A percentile compares a stretch with the other conserved stretches of the same genome.
Evolutionary conservation across 1,140 invertebrate species (phyloP).

Genomic region (Drosophila chauvacae): DNA sequence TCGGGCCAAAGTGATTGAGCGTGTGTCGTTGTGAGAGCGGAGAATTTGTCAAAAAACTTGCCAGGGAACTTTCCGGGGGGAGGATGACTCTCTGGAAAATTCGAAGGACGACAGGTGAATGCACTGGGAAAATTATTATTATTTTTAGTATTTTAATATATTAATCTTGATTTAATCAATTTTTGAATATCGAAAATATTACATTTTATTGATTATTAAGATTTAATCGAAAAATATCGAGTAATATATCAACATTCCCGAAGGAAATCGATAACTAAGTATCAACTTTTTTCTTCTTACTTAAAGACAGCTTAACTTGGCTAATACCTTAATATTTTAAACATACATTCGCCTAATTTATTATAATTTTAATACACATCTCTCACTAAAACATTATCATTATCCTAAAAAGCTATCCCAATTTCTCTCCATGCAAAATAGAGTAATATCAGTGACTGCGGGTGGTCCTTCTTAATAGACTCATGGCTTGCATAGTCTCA

Average conservation of each 20-base stretch:
- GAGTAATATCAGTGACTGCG: conserved; percentile 9
- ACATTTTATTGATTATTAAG: too few relatives aligned
- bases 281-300: background rate
- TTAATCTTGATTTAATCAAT: too few relatives aligned
- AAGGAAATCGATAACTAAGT: background rate
- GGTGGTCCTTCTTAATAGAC: conserved; percentile 47
- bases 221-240: background rate
- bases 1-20: conserved; percentile 73
- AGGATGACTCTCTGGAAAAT: conserved; percentile 40
- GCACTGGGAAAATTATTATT: background rate
- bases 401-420: background rate
- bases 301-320: too few relatives aligned
- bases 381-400: background rate
- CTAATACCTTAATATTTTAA: background rate
- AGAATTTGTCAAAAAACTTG: conserved; percentile 63
- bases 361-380: too few relatives aligned
- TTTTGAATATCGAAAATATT: too few relatives aligned
- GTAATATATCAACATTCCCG: background rate
- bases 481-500: conserved; percentile 40
- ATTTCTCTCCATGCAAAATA: conserved; percentile 8
- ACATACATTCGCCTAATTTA: too few relatives aligned
- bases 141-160: background rate
- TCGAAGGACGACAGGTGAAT: conserved; percentile 55
- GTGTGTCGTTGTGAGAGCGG: conserved; percentile 56
- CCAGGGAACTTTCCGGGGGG: conserved; percentile 10